Percentiles rank a stretch among this genome's conserved stretches.
These are phyloP conservation scores for Siniperca undulata DNA, from an alignment of 2,797 vertebrate species.

Conservation along the genomic window DNA sequence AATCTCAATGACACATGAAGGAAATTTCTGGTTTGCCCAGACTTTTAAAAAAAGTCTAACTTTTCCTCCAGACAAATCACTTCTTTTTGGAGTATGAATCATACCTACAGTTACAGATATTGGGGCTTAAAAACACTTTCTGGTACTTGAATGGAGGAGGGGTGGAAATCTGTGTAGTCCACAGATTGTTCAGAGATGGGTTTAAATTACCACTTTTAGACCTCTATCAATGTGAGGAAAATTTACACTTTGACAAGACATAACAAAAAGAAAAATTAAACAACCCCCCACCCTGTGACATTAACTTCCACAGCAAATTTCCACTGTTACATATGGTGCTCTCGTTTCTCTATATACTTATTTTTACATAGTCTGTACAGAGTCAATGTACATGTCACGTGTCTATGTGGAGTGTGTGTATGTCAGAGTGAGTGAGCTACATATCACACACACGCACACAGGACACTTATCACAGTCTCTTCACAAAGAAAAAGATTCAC, in stretches of 20 bases:
- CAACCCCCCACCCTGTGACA: slow-evolving; percentile 29
- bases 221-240: slow-evolving; percentile 30
- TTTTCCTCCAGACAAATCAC: slow-evolving; percentile 20
- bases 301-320: slow-evolving; percentile 41
- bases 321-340: slow-evolving; percentile 50
- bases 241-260: slow-evolving; percentile 48
- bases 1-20: background rate
- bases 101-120: slow-evolving; percentile 2
- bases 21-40: background rate
- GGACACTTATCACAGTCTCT: background rate
- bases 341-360: slow-evolving; percentile 59
- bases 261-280: slow-evolving; percentile 18
- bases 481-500: slow-evolving; percentile 19
- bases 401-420: slow-evolving; percentile 59
- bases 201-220: slow-evolving; percentile 23
- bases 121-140: slow-evolving; percentile 19
- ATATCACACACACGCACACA: slow-evolving; percentile 25
- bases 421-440: slow-evolving; percentile 46
- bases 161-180: slow-evolving; percentile 16
- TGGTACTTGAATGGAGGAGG: slow-evolving; percentile 10
- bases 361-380: slow-evolving; percentile 78
- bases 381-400: slow-evolving; percentile 69
- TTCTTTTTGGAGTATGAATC: slow-evolving; percentile 38
- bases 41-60: background rate
- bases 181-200: slow-evolving; percentile 14